A percentile compares a stretch with the other conserved stretches of the same genome.
Evolutionary conservation across 2,113 vertebrate genomes (phyloP).

Genomic region (Corythornis cristatus): DNA sequence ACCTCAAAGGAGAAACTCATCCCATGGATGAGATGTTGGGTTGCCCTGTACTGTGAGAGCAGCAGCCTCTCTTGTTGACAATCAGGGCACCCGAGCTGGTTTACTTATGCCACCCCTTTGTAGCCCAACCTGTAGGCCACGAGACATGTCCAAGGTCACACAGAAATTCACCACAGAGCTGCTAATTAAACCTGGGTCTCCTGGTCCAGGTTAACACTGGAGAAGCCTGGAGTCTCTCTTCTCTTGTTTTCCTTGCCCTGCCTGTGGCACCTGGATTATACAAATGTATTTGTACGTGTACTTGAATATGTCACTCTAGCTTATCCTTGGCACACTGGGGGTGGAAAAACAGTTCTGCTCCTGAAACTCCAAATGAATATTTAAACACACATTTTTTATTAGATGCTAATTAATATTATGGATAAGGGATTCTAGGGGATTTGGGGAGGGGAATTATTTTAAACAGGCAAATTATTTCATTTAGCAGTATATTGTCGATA

Average conservation of each 20-base stretch:
- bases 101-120: neutral
- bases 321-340: neutral
- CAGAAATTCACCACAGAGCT: neutral
- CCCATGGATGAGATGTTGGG: neutral
- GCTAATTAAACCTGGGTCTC: neutral
- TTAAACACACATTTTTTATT: neutral
- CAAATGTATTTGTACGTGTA: neutral
- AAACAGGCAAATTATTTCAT: slow-evolving; percentile 28
- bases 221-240: neutral
- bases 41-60: fast-evolving
- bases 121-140: neutral
- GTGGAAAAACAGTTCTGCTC: neutral
- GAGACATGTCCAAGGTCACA: neutral
- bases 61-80: neutral
- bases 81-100: neutral
- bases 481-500: slow-evolving; percentile 6
- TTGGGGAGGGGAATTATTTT: neutral
- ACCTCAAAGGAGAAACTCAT: neutral
- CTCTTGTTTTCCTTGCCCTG: neutral
- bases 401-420: neutral
- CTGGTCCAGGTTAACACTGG: neutral
- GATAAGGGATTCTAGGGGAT: neutral
- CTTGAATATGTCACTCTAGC: neutral
- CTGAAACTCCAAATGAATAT: neutral
- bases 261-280: neutral